A percentile compares a stretch with the other conserved stretches of the same genome.
These are phyloP conservation scores for Aporophyla nigra DNA, from an alignment of 2,888 invertebrate species.

Conservation along the genomic window DNA sequence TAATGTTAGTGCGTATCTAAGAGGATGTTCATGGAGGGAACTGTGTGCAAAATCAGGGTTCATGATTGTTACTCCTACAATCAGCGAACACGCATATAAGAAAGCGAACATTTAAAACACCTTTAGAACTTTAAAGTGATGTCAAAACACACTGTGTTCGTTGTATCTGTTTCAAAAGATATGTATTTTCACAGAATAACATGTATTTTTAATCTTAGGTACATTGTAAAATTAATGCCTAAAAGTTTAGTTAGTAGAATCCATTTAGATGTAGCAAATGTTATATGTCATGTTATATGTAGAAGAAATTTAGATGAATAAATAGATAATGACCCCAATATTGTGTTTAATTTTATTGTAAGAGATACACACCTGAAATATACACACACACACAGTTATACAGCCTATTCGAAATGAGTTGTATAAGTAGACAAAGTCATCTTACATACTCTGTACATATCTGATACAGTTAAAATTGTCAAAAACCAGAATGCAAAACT, in stretches of 20 bases:
- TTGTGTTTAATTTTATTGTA: conserved; percentile 20
- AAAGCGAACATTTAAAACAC: not conserved
- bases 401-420: not conserved
- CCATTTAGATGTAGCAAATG: no score
- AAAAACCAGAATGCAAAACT: not conserved
- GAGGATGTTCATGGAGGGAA: not conserved
- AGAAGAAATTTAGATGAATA: not conserved
- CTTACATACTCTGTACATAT: no score
- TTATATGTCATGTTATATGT: no score
- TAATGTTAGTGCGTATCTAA: conserved; percentile 22
- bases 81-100: not conserved
- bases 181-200: conserved; percentile 38
- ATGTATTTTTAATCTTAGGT: not conserved
- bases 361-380: not conserved
- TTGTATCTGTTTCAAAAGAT: conserved; percentile 12
- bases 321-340: conserved; percentile 31
- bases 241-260: not conserved
- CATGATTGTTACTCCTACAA: not conserved
- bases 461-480: not conserved
- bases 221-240: not conserved
- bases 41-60: not conserved
- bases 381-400: not conserved
- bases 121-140: not conserved
- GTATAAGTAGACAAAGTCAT: not conserved
- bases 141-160: not conserved